Percentiles rank a stretch among this genome's conserved stretches.
Conservation (phyloP, 2,113 vertebrate species). For the Microtus pennsylvanicus region DNA sequence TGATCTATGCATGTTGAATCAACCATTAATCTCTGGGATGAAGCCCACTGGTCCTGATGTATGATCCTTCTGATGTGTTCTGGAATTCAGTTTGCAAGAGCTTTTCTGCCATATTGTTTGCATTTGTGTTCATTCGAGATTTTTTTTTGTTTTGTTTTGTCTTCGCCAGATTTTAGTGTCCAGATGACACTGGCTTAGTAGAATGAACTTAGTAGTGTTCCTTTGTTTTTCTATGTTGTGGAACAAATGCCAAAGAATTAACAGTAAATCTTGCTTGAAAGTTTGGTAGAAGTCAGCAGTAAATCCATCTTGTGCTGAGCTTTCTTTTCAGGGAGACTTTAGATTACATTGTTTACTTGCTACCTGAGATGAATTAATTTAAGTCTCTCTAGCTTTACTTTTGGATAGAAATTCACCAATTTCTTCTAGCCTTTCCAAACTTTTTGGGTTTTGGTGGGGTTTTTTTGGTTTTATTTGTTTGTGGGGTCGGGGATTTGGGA, state of each 20-base stretch:
- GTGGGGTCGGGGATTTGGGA: accelerated
- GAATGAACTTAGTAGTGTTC: background rate
- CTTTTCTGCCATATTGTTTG: background rate
- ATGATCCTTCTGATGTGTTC: background rate
- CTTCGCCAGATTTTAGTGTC: background rate
- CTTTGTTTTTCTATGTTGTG: background rate
- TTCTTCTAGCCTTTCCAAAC: background rate
- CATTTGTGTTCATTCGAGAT: background rate
- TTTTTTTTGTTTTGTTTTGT: background rate
- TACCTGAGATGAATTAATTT: background rate
- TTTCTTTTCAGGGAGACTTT: background rate
- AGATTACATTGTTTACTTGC: background rate
- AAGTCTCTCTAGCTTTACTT: background rate
- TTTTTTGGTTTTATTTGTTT: no score
- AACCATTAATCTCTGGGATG: background rate
- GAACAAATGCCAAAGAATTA: background rate
- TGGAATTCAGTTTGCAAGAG: background rate
- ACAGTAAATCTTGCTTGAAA: background rate
- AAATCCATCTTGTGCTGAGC: background rate
- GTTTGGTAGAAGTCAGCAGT: background rate
- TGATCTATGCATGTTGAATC: background rate
- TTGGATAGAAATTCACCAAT: background rate
- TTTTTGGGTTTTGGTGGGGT: background rate
- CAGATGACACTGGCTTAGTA: background rate
- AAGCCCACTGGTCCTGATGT: background rate